Base-by-base conservation (phyloP, 2,113 vertebrate genomes). In the Lonchura striata region DNA sequence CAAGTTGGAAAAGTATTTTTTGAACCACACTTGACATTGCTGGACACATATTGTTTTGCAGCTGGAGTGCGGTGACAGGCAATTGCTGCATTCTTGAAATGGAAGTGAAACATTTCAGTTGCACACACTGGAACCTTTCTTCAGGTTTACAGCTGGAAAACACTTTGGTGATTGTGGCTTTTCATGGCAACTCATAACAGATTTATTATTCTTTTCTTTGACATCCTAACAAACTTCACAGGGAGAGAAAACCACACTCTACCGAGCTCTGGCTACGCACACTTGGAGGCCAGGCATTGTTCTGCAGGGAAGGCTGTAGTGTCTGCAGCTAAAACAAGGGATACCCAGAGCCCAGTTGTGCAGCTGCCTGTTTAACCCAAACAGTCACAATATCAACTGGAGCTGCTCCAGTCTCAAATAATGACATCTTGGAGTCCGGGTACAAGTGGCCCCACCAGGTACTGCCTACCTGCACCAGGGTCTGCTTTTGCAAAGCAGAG, bases 121-220 rank as follows among this genome's bases (percentile, higher is more conserved):
- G 28, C 20, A 7, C 79, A 74, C 44, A 41, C 79, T 75, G 76
- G 57, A 86, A 64, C 69, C 64, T 75, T 91, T 61, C 54, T 79
- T 87, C 86, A 85, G 81, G 72, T 95, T 94, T 93, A 81, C 68
- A 92, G 80, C 76, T 90, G 78, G 69, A 84, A 88, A 94, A 75
- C 30, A 35, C 39, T 94, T 92, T 7, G 14, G 49, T 69, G 61
- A 84, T 88, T 82, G 69, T 69, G 80, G 88, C 23, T 96, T 94
- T 90, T 94, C 72, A 78, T 57, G 78, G 72, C 80, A 79, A 27
- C 42, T 88, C 69, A 11, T 75, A 75, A 91, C 56, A 89, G 93
- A 95, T 95, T 82, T 91, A 94, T 89, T 89, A 69, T 56, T 75
- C 77, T 87, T 82, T 88, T 56, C 79, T 92, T 83, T 93, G 88